Percentiles rank a stretch among this genome's conserved stretches.
These are phyloP conservation scores for Danio jaintianensis DNA, from an alignment of 2,797 vertebrate species.

Conservation along the genomic window DNA sequence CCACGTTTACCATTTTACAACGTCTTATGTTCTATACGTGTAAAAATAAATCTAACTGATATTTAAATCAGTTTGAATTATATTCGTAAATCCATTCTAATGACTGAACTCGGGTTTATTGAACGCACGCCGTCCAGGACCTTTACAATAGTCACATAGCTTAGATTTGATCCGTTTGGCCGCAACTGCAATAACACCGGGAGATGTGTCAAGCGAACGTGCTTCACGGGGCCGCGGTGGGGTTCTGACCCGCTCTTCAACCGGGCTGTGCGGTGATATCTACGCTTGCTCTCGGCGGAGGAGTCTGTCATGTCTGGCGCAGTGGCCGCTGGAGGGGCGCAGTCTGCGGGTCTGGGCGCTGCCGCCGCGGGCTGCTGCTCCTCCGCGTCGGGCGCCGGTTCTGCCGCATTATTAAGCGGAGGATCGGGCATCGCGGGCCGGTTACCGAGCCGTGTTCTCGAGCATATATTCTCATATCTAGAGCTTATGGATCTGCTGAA, in stretches of 20 bases:
- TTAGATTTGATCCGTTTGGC: slow-evolving; percentile 54
- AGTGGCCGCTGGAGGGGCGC: slow-evolving; percentile 74
- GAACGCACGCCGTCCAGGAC: slow-evolving; percentile 37
- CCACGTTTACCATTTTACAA: not conserved
- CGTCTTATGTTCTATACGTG: not conserved
- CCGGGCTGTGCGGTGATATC: slow-evolving; percentile 20
- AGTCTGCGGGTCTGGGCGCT: slow-evolving; percentile 76
- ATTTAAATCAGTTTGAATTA: too few species aligned
- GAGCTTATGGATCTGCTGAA: slow-evolving; percentile 88
- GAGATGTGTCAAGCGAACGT: slow-evolving; percentile 37
- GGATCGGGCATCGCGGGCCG: slow-evolving; percentile 79
- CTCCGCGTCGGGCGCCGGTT: slow-evolving; percentile 70
- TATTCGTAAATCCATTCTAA: not conserved
- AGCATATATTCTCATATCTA: slow-evolving; percentile 94
- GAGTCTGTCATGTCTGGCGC: slow-evolving; percentile 77
- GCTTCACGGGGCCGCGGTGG: not conserved
- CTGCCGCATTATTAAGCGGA: slow-evolving; percentile 51
- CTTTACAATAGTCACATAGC: slow-evolving; percentile 51
- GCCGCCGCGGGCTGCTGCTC: slow-evolving; percentile 76
- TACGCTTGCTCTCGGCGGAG: slow-evolving; percentile 59
- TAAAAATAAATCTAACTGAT: too few species aligned
- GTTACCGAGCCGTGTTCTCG: slow-evolving; percentile 89
- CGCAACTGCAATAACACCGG: slow-evolving; percentile 39
- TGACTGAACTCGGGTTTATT: not conserved
- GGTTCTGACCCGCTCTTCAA: slow-evolving; percentile 46